phyloP scores from a whole-genome alignment of 2,888 invertebrate species.

The Rhamnusium bicolor region DNA sequence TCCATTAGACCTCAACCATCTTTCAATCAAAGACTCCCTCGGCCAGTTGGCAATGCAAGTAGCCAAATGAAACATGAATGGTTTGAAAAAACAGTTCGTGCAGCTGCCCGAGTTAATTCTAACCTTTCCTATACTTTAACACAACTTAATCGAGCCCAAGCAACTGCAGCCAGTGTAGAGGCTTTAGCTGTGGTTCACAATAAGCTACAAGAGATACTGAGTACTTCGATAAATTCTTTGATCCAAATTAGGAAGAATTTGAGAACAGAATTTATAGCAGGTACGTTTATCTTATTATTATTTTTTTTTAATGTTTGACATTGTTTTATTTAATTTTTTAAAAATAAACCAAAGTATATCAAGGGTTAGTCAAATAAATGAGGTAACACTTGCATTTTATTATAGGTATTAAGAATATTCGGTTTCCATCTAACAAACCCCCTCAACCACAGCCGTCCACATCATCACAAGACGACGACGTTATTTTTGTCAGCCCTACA shows the following conservation, averaged over 20 bases:
- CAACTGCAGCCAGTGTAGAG: slow-evolving; percentile 71
- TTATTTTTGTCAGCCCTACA: slow-evolving; percentile 71
- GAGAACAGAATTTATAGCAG: slow-evolving; percentile 73
- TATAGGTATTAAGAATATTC: slow-evolving; percentile 64
- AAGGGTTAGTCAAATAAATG: too few species aligned
- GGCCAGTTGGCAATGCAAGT: background rate
- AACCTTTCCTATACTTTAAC: slow-evolving; percentile 74
- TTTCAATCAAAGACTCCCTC: background rate
- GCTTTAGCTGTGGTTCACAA: slow-evolving; percentile 74
- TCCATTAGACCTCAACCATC: slow-evolving; percentile 7
- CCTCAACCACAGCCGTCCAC: slow-evolving; percentile 68
- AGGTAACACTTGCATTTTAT: background rate
- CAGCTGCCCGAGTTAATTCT: slow-evolving; percentile 75
- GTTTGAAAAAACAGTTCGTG: slow-evolving; percentile 75
- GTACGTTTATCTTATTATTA: slow-evolving; percentile 51
- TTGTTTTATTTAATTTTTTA: too few species aligned
- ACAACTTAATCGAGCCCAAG: slow-evolving; percentile 73
- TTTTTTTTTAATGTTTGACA: too few species aligned
- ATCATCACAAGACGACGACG: slow-evolving; percentile 67
- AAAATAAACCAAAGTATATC: too few species aligned
- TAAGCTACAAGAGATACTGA: slow-evolving; percentile 74
- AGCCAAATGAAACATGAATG: slow-evolving; percentile 70
- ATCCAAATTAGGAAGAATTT: slow-evolving; percentile 74
- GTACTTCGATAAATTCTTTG: slow-evolving; percentile 73
- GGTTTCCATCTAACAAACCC: slow-evolving; percentile 69